These are phyloP conservation scores for Ernsta delagoae DNA, from an alignment of 2,888 invertebrate genomes.

Conservation along the genomic window DNA sequence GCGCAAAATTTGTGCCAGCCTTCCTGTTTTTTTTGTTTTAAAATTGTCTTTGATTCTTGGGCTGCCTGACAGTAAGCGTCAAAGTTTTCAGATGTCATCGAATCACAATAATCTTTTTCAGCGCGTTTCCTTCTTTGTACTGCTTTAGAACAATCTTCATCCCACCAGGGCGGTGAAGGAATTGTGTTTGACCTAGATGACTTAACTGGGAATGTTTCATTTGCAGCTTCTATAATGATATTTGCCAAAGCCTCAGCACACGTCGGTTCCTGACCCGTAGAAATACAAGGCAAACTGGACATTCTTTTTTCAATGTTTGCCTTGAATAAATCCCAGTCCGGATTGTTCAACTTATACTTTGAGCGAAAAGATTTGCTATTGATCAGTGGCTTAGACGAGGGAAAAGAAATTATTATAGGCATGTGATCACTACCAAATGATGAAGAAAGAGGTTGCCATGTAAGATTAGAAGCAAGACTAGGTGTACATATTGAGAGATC, in stretches of 20 bases:
- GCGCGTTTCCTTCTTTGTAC: not conserved
- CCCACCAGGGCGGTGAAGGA: conserved; percentile 1
- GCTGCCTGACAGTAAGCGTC: not conserved
- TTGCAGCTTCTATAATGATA: not conserved
- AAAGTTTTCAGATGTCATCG: conserved; percentile 2
- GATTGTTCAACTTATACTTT: not conserved
- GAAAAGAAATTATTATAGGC: not conserved
- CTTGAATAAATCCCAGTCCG: conserved; percentile 2
- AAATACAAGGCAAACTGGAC: not conserved
- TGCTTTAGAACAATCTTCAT: not conserved
- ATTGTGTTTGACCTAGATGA: not conserved
- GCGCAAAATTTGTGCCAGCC: not conserved
- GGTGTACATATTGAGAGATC: conserved; percentile 1
- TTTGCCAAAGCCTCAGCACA: conserved; percentile 3
- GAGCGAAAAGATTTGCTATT: not conserved
- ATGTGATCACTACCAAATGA: conserved; percentile 5
- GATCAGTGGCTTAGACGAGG: not conserved
- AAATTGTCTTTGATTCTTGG: not conserved
- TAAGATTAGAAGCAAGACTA: not conserved
- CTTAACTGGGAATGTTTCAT: not conserved
- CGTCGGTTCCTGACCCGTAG: not conserved
- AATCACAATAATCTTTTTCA: not conserved
- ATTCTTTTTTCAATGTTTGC: not conserved
- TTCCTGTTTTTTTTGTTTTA: conserved; percentile 8
- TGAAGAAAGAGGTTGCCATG: not conserved